Conservation (phyloP, 2,797 vertebrate genomes). For the Epinephelus malabaricus region DNA sequence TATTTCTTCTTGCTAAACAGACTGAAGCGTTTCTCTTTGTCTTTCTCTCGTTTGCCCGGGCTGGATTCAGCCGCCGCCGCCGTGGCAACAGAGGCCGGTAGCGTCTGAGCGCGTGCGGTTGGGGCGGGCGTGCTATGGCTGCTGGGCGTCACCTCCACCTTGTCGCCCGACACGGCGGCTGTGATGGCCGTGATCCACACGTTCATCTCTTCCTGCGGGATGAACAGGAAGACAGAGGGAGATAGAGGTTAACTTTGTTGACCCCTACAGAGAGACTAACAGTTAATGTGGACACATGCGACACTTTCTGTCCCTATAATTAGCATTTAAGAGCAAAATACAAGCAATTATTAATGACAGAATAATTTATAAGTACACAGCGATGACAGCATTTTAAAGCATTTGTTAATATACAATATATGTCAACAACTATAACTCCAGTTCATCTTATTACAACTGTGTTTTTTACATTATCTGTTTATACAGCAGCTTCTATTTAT, state of each 20-base stretch:
- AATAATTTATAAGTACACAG: too few species aligned
- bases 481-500: not conserved
- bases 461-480: not conserved
- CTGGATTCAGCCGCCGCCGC: slow-evolving; percentile 94
- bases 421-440: too few species aligned
- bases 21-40: slow-evolving; percentile 99
- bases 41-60: slow-evolving; percentile 97
- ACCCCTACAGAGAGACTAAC: too few species aligned
- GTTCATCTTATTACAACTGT: not conserved
- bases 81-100: slow-evolving; percentile 93
- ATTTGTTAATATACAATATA: too few species aligned
- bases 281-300: too few species aligned
- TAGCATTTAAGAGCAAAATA: not conserved
- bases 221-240: not conserved
- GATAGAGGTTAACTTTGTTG: not conserved
- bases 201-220: slow-evolving; percentile 97
- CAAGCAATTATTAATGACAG: not conserved
- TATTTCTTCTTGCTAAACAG: slow-evolving; percentile 99
- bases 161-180: slow-evolving; percentile 89
- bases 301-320: too few species aligned
- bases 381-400: too few species aligned
- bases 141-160: slow-evolving; percentile 92
- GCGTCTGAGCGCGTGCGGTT: slow-evolving; percentile 94
- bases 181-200: slow-evolving; percentile 96
- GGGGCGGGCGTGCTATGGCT: slow-evolving; percentile 95